phyloP scores from a whole-genome alignment of 1,140 invertebrate species.

The Battus philenor region DNA sequence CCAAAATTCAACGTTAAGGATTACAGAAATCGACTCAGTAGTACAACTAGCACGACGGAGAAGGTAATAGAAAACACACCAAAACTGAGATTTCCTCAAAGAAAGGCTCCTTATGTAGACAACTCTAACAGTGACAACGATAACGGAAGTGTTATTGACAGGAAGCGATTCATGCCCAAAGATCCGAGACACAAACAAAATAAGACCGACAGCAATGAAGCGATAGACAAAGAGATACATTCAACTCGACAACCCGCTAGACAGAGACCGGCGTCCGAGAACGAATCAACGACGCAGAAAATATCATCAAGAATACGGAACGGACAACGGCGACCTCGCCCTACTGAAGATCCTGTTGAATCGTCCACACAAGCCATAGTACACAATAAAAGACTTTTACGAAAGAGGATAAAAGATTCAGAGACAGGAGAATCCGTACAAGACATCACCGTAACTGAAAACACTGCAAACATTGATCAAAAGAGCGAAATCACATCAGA shows the following conservation, averaged over 20 bases:
- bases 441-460: slow-evolving; percentile 54
- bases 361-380: slow-evolving; percentile 33
- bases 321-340: slow-evolving; percentile 45
- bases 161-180: slow-evolving; percentile 70
- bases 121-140: slow-evolving; percentile 45
- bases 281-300: slow-evolving; percentile 43
- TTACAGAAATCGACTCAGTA: slow-evolving; percentile 73
- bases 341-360: slow-evolving; percentile 52
- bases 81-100: slow-evolving; percentile 62
- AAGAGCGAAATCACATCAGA: slow-evolving; percentile 65
- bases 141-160: slow-evolving; percentile 60
- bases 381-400: slow-evolving; percentile 44
- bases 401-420: slow-evolving; percentile 61
- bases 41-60: slow-evolving; percentile 74
- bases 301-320: slow-evolving; percentile 61
- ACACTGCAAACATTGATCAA: slow-evolving; percentile 35
- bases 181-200: slow-evolving; percentile 64
- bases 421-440: slow-evolving; percentile 58
- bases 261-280: slow-evolving; percentile 37
- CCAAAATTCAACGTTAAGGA: slow-evolving; percentile 79
- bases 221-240: slow-evolving; percentile 44
- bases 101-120: slow-evolving; percentile 56
- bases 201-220: slow-evolving; percentile 42
- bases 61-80: slow-evolving; percentile 54
- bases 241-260: slow-evolving; percentile 32